Evolutionary conservation across 2,888 invertebrate genomes (phyloP).

Genomic region (Meiosimyza platycephala): DNA sequence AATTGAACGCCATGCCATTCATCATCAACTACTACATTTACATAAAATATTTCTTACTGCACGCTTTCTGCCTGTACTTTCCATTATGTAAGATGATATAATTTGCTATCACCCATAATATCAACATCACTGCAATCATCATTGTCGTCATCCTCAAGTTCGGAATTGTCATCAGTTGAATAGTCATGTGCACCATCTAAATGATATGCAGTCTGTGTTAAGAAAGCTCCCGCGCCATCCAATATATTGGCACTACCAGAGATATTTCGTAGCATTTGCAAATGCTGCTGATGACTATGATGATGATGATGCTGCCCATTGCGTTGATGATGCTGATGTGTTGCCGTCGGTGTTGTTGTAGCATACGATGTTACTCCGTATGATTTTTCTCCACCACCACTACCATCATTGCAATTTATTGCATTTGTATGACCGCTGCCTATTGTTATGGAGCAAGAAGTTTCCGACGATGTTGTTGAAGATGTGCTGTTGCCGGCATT

Average conservation of each 20-base stretch:
- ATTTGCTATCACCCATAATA: conserved; percentile 65
- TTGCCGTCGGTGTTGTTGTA: conserved; percentile 39
- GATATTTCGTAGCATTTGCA: conserved; percentile 55
- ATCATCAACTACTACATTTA: conserved; percentile 17
- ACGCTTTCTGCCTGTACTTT: not conserved
- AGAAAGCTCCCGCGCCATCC: conserved; percentile 45
- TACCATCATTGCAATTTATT: conserved; percentile 28
- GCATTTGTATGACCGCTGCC: conserved; percentile 3
- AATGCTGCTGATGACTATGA: conserved; percentile 46
- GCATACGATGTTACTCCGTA: conserved; percentile 46
- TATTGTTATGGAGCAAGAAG: not conserved
- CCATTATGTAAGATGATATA: conserved; percentile 64
- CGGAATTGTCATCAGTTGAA: conserved; percentile 66
- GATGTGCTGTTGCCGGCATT: conserved; percentile 17
- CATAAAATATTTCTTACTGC: conserved; percentile 25
- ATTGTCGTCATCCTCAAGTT: conserved; percentile 57
- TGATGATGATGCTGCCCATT: too few species aligned
- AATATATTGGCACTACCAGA: conserved; percentile 49
- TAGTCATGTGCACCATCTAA: conserved; percentile 53
- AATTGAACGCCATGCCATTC: too few species aligned
- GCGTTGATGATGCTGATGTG: conserved; percentile 1
- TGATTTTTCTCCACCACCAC: conserved; percentile 30
- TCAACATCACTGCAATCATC: conserved; percentile 67
- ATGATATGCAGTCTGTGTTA: conserved; percentile 49
- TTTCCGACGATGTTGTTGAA: conserved; percentile 11